A percentile compares a stretch with the other conserved stretches of the same genome.
These are phyloP conservation scores for human (Homo sapiens) DNA, from an alignment of 2,113 vertebrate genomes.

Conservation along the genomic window DNA sequence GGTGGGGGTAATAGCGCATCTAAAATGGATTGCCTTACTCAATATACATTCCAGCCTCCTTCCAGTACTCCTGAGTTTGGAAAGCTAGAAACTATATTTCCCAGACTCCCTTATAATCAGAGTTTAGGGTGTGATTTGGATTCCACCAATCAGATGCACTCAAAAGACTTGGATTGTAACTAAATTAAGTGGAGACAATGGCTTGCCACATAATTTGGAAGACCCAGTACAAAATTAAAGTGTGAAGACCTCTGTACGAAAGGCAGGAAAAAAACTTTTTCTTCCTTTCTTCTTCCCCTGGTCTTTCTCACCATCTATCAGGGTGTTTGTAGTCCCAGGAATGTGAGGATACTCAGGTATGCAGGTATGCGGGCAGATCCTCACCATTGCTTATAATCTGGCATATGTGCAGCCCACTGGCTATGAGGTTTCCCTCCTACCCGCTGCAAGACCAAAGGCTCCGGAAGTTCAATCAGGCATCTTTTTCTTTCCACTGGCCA, in stretches of 20 bases:
- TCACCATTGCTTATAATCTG: background rate
- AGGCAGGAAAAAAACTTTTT: rapidly evolving
- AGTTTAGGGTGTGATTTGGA: background rate
- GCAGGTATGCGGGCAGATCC: background rate
- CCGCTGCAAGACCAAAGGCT: background rate
- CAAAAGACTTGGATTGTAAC: background rate
- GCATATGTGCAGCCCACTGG: rapidly evolving
- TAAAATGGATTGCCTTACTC: background rate
- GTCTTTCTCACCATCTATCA: background rate
- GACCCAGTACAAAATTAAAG: background rate
- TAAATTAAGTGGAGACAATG: background rate
- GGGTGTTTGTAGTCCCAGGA: background rate
- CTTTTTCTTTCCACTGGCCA: background rate
- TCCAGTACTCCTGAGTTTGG: background rate
- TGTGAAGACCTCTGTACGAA: background rate
- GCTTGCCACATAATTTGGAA: background rate
- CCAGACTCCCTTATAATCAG: background rate
- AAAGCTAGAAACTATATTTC: background rate
- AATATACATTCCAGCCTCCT: background rate
- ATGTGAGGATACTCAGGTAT: rapidly evolving
- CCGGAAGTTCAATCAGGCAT: background rate
- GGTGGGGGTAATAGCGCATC: background rate
- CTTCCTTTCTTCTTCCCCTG: background rate
- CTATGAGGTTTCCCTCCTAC: background rate
- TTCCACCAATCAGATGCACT: background rate